phyloP scores from a whole-genome alignment of 2,797 vertebrate genomes.

The Alexandromys oeconomus region DNA sequence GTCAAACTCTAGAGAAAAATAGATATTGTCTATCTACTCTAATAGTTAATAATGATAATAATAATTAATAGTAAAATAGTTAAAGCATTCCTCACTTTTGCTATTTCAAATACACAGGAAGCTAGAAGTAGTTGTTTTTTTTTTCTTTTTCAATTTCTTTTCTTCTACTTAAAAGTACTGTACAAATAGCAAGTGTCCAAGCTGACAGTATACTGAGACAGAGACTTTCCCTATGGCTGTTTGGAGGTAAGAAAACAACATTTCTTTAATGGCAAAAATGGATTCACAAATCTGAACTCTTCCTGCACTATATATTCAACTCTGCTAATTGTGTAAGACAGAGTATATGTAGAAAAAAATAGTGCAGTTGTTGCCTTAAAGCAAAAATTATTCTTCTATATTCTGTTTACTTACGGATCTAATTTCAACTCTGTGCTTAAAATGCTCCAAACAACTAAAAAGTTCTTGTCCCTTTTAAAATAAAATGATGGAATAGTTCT shows the following conservation, averaged over 20 bases:
- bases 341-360: neutral
- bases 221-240: neutral
- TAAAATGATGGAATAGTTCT: constrained; percentile 51
- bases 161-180: neutral
- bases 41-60: neutral
- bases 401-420: neutral
- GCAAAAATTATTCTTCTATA: neutral
- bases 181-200: neutral
- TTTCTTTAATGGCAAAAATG: neutral
- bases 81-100: neutral
- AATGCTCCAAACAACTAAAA: constrained; percentile 44
- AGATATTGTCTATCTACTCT: neutral
- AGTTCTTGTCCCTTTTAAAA: constrained; percentile 20
- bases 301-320: neutral
- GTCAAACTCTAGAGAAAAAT: neutral
- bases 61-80: neutral
- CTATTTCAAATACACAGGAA: neutral
- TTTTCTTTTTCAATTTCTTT: neutral
- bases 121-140: neutral
- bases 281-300: neutral
- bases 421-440: constrained; percentile 54
- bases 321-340: neutral
- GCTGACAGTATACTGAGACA: neutral
- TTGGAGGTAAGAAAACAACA: neutral
- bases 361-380: neutral